phyloP scores from a whole-genome alignment of 2,797 vertebrate species.

The Girardinus metallicus region DNA sequence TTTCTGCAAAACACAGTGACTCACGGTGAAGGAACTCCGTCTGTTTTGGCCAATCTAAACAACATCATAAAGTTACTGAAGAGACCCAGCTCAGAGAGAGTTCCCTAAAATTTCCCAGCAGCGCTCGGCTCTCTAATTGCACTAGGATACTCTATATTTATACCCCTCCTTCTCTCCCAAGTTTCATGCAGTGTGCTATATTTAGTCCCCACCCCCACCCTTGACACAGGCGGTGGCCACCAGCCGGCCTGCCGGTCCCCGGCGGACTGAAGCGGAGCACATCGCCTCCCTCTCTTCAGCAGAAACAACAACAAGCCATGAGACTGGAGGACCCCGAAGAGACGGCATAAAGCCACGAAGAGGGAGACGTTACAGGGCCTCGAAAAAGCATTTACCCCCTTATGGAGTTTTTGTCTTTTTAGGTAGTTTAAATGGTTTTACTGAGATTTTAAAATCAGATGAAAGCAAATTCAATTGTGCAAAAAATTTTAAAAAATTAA shows the following conservation, averaged over 20 bases:
- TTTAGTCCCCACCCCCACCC: slow-evolving; percentile 66
- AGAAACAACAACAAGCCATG: slow-evolving; percentile 57
- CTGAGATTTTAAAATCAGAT: background rate
- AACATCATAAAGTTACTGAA: slow-evolving; percentile 35
- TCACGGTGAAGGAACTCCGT: slow-evolving; percentile 51
- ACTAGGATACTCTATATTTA: slow-evolving; percentile 69
- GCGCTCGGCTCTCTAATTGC: slow-evolving; percentile 76
- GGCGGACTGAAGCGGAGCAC: slow-evolving; percentile 47
- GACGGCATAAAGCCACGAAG: slow-evolving; percentile 5
- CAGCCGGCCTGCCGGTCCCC: slow-evolving; percentile 57
- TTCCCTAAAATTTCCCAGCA: slow-evolving; percentile 63
- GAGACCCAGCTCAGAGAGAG: slow-evolving; percentile 43
- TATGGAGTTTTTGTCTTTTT: background rate
- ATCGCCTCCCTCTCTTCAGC: slow-evolving; percentile 32
- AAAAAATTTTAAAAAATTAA: too few species aligned
- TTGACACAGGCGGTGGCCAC: slow-evolving; percentile 73
- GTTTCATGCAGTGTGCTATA: slow-evolving; percentile 78
- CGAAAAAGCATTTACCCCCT: background rate
- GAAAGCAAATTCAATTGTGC: background rate
- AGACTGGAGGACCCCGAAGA: slow-evolving; percentile 41
- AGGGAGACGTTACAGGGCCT: background rate
- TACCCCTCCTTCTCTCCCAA: slow-evolving; percentile 45
- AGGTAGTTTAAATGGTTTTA: background rate
- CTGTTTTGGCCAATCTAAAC: slow-evolving; percentile 40
- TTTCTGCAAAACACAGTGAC: slow-evolving; percentile 48